phyloP scores from a whole-genome alignment of 2,888 invertebrate species.

The Rotaria sp. region DNA sequence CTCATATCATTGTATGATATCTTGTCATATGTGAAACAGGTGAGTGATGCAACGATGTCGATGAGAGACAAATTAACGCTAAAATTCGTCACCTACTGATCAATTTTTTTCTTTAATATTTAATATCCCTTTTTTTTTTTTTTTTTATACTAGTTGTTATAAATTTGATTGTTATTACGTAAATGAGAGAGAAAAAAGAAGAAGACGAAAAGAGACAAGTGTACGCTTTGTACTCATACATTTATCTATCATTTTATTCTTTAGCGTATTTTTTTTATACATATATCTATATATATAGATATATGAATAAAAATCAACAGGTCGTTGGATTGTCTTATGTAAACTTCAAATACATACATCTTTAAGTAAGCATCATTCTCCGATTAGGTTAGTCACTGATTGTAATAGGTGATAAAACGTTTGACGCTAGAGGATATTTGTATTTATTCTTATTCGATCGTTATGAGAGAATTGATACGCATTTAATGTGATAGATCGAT shows the following conservation, averaged over 20 bases:
- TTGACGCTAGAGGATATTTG: background rate
- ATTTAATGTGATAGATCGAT: background rate
- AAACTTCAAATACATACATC: background rate
- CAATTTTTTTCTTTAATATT: constrained; percentile 14
- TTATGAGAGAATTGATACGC: background rate
- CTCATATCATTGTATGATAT: constrained; percentile 10
- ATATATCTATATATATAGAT: background rate
- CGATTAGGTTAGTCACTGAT: background rate
- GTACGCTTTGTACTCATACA: background rate
- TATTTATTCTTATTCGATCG: background rate
- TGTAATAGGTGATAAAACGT: background rate
- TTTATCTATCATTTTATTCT: constrained; percentile 6
- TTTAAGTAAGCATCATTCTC: background rate
- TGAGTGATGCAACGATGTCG: background rate
- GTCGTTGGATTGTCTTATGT: background rate
- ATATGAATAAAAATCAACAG: background rate
- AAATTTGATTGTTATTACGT: background rate
- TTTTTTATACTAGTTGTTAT: background rate
- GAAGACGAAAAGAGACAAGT: background rate
- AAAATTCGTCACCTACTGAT: constrained; percentile 1
- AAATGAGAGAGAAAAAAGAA: background rate
- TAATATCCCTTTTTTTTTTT: background rate
- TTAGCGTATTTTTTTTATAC: background rate
- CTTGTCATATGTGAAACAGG: background rate
- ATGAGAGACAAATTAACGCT: constrained; percentile 1